Percentiles rank a stretch among this genome's conserved stretches.
Evolutionary conservation across 1,140 invertebrate species (phyloP).

Genomic region (Lordiphosa clarofinis): DNA sequence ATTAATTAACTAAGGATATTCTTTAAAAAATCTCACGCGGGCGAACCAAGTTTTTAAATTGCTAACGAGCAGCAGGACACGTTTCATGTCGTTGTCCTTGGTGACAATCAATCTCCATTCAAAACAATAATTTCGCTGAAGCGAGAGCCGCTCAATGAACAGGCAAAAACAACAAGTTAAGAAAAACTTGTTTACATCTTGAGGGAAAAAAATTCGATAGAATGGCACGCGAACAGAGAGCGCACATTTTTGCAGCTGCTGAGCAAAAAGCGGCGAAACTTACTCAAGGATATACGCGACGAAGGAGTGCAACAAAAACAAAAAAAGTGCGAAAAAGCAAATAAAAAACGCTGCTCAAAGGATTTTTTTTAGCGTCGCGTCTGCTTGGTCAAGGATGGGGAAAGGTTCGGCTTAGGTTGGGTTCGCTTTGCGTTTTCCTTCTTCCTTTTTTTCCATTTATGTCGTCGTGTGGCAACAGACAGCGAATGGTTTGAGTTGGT

Average conservation of each 20-base stretch:
- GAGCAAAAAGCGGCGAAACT: conserved; percentile 10
- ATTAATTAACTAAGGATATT: conserved; percentile 72
- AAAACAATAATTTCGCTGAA: conserved; percentile 73
- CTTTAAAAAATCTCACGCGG: conserved; percentile 51
- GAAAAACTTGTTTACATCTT: conserved; percentile 79
- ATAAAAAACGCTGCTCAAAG: conserved; percentile 54
- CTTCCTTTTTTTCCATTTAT: neutral
- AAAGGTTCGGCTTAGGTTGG: conserved; percentile 26
- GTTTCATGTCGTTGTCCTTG: conserved; percentile 62
- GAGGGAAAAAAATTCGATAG: conserved; percentile 44
- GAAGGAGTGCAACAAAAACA: conserved; percentile 15
- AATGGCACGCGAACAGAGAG: conserved; percentile 59
- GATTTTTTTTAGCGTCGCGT: conserved; percentile 55
- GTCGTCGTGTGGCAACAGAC: conserved; percentile 37
- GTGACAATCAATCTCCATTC: conserved; percentile 78
- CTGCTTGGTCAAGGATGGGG: conserved; percentile 24
- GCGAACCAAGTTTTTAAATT: conserved; percentile 44
- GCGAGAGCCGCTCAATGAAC: conserved; percentile 49
- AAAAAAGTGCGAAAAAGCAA: conserved; percentile 24
- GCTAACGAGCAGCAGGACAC: conserved; percentile 53
- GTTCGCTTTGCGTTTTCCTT: conserved; percentile 8
- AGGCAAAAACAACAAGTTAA: conserved; percentile 44
- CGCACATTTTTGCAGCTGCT: conserved; percentile 31
- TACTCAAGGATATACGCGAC: conserved; percentile 47
- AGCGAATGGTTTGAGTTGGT: conserved; percentile 34